A percentile compares a stretch with the other conserved stretches of the same genome.
Conservation (phyloP, 2,797 vertebrate genomes). For the Sebastiscus tertius region DNA sequence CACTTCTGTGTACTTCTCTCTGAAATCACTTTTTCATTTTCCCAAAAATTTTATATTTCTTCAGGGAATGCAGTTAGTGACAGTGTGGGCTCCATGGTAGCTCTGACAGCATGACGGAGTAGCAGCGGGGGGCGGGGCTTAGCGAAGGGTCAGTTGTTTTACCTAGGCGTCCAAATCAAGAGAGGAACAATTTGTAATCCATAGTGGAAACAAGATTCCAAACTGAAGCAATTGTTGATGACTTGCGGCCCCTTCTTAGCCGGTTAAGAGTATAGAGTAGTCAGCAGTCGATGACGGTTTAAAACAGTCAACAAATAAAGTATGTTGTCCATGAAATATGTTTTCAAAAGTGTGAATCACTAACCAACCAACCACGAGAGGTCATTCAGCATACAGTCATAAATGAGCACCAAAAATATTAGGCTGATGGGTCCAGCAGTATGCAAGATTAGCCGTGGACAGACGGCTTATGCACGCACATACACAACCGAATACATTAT, state of each 20-base stretch:
- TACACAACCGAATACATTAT: not conserved
- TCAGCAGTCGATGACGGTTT: not conserved
- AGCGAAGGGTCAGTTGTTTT: not conserved
- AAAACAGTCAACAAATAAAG: not conserved
- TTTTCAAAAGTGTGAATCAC: not conserved
- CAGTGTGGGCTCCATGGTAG: no score
- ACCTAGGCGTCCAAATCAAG: not conserved
- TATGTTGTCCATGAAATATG: not conserved
- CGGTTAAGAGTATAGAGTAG: not conserved
- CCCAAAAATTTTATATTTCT: no score
- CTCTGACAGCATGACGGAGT: no score
- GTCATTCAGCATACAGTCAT: not conserved
- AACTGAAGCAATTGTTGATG: not conserved
- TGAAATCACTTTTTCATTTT: no score
- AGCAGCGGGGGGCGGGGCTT: no score
- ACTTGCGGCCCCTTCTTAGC: no score
- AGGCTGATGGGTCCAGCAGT: not conserved
- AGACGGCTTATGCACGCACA: not conserved
- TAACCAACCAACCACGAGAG: not conserved
- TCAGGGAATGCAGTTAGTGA: no score
- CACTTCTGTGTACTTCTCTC: no score
- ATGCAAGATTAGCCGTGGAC: not conserved
- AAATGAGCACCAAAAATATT: not conserved
- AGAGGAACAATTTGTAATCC: not conserved
- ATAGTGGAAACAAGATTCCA: not conserved